Base-by-base conservation (phyloP, 2,888 invertebrate species). In the Oscheius sp. region DNA sequence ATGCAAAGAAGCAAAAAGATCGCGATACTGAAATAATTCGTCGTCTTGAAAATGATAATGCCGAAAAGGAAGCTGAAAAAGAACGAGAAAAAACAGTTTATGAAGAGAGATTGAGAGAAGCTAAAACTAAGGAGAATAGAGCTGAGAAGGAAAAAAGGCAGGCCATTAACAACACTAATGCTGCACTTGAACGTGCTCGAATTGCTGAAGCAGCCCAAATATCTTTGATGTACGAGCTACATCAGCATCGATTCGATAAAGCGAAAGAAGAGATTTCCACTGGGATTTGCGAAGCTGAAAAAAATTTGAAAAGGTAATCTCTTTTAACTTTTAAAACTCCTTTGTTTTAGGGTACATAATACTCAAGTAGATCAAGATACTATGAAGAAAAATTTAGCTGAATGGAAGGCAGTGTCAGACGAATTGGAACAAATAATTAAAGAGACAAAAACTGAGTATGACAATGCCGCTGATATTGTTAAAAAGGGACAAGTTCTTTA, bases 1-100 rank as follows among this genome's bases (percentile, higher is more conserved):
- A 74, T 68, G 41, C 63, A 9, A 78, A 73, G 44, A 75, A 74
- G 57, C 77, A 79, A 45, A 68, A 74, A 57, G 67, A 67, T 26
- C 45, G 49, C n/a, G 67, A 67, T 22, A 17, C 12, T 17, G 67
- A 67, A 20, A 36, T 28, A 1, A 57, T 49, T 63, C 44, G 71
- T 66, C 20, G 77, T 41, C 24, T 50, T 24, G 62, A 67, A 28
- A 24, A 30, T 6, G 67, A 67, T n/a, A 30, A 28, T 20, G 28
- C 51, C 12, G 67, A 67, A 14, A 67, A 67, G 44, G 67, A 67
- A n/a, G 24, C 30, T 24, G 67, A 67, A n/a, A 32, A 26, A 26
- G 62, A 67, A 9, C 30, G 67, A 38, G 67, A 67, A 24, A 61
- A 62, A 22, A 24, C 20, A 9, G 26, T 44, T 30, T 51, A 30